A percentile compares a stretch with the other conserved stretches of the same genome.
phyloP scores from a whole-genome alignment of 37 sponge, comb jelly and placozoan species.

The Haliclona indistincta region DNA sequence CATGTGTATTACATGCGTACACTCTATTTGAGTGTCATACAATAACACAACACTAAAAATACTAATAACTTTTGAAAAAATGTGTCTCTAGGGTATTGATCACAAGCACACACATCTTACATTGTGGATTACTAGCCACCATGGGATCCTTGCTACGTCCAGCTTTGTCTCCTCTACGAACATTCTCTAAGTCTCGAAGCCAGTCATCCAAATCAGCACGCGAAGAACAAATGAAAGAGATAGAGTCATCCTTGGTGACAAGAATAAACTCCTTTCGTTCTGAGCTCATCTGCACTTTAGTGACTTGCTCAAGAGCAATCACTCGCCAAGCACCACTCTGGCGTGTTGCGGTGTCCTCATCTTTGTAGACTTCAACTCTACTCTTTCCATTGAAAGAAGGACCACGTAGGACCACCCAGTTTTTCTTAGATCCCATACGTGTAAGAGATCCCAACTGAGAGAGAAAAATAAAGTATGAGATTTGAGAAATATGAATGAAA shows the following conservation, averaged over 20 bases:
- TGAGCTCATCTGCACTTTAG: neutral
- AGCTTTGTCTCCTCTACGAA: neutral
- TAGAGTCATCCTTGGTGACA: constrained; percentile 3
- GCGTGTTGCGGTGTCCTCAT: constrained; percentile 24
- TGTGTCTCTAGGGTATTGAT: too few species aligned
- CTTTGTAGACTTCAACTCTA: constrained; percentile 42
- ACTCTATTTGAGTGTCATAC: too few species aligned
- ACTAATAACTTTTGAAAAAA: too few species aligned
- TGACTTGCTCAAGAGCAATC: neutral
- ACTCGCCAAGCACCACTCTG: neutral
- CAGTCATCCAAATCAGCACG: constrained; percentile 65
- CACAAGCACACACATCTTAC: neutral
- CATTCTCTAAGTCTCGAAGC: constrained; percentile 28
- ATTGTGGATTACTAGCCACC: too few species aligned
- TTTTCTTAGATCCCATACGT: constrained; percentile 13
- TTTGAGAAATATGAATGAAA: neutral
- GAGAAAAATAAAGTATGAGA: neutral
- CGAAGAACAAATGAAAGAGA: constrained; percentile 41
- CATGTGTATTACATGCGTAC: too few species aligned
- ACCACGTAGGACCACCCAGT: constrained; percentile 54
- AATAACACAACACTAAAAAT: too few species aligned
- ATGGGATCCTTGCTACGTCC: too few species aligned
- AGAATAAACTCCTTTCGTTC: constrained; percentile 34
- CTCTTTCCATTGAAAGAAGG: neutral
- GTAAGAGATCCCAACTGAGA: neutral